These are phyloP conservation scores for Drosophila mimetica DNA, from an alignment of 2,888 invertebrate genomes.

Conservation along the genomic window DNA sequence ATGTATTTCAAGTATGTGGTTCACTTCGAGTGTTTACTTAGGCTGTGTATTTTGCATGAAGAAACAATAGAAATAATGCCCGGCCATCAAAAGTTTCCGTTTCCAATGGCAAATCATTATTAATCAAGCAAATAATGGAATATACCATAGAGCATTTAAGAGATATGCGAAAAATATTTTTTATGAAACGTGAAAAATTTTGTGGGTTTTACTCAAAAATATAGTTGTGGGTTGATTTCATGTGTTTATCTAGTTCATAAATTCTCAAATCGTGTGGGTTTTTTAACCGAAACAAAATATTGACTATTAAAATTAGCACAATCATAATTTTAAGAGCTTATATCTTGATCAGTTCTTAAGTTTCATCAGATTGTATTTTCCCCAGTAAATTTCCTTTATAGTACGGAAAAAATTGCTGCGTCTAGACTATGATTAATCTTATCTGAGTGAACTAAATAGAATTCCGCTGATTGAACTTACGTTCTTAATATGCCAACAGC, in stretches of 20 bases:
- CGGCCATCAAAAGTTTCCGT: conserved; percentile 22
- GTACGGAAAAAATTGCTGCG: not conserved
- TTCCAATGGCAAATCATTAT: conserved; percentile 11
- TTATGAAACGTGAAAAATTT: not conserved
- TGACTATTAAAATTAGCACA: not conserved
- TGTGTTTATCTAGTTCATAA: conserved; percentile 12
- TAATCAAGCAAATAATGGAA: conserved; percentile 6
- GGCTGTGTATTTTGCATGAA: conserved; percentile 13
- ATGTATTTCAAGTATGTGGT: conserved; percentile 3
- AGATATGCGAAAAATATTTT: not conserved
- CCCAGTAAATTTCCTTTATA: not conserved
- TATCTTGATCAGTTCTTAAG: too few relatives aligned
- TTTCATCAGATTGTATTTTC: not conserved
- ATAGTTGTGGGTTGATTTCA: not conserved
- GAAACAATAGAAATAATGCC: conserved; percentile 14
- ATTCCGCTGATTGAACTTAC: conserved; percentile 35
- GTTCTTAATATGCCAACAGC: conserved; percentile 56
- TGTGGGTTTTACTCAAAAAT: not conserved
- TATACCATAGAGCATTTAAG: not conserved
- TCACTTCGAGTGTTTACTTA: conserved; percentile 20
- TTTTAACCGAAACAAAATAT: not conserved
- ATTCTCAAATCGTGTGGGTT: conserved; percentile 4
- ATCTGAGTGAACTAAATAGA: conserved; percentile 14
- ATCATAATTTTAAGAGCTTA: too few relatives aligned
- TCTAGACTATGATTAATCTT: conserved; percentile 34